Base-by-base conservation (phyloP, 2,888 invertebrate genomes). In the Eueremaeus valkanovi region DNA sequence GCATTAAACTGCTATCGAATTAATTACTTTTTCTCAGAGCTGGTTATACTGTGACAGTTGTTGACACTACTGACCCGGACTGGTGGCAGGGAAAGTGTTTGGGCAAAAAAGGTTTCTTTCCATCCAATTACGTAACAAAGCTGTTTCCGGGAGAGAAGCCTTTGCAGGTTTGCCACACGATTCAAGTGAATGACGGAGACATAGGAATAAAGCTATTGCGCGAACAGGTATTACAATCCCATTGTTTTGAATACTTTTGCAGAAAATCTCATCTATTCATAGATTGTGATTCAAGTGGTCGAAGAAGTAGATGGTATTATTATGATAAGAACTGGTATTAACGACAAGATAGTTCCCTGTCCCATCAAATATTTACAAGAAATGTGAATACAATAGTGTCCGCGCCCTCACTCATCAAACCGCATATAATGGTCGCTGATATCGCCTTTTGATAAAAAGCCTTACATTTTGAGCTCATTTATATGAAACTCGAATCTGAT, bases 1-100 rank as follows among this genome's bases (percentile, higher is more conserved):
- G 40, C 40, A 40, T 40, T 40, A 9, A 40, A 40, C 40, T 40
- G 40, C n/a, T n/a, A n/a, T 40, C 6, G 6, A 11, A 9, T 40
- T 40, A 40, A 40, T 11, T 40, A 6, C 11, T 9, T 40, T 6
- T 40, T 40, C 11, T 9, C 49, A 76, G 76, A 80, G 93, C 93
- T 29, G 94, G 94, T 3, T 92, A 92, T 85, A 89, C 90, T 84
- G 92, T 96, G 74, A 94, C 92, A 16, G 94, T 95, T 76, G 92
- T 93, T 79, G 96, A 96, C 83, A 94, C 93, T 66, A 90, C 94
- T 0, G 95, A 96, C 84, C 91, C 92, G 16, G 95, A 95, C 82
- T 96, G 95, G 96, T 96, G 95, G 95, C 93, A 84, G 85, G 96
- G 95, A 68, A 95, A 94, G 84, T 93, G 93, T 82, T 86, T 94